Percentiles rank a stretch among this genome's conserved stretches.
Evolutionary conservation across 2,888 invertebrate species (phyloP).

Genomic region (Phyllotreta striolata): DNA sequence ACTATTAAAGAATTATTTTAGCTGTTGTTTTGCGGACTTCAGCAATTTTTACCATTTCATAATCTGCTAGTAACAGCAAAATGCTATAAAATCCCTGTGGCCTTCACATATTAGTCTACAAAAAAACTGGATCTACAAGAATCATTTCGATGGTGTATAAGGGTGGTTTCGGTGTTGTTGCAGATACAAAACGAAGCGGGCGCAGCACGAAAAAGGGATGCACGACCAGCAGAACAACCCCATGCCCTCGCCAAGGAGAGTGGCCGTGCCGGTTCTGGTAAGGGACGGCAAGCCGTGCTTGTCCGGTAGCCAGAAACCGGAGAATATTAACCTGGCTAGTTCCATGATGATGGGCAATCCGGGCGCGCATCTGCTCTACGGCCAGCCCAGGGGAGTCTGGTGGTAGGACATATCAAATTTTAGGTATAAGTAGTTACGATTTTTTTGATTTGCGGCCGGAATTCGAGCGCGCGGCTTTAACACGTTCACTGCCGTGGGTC

Average conservation of each 20-base stretch:
- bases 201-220: slow-evolving; percentile 90
- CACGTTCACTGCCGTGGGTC: no score
- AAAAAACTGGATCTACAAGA: no score
- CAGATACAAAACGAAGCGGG: slow-evolving; percentile 96
- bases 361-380: slow-evolving; percentile 60
- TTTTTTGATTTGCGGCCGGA: neutral
- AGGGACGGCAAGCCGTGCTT: slow-evolving; percentile 93
- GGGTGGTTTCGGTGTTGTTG: slow-evolving; percentile 33
- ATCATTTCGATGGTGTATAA: no score
- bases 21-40: no score
- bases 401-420: slow-evolving; percentile 52
- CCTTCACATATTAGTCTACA: no score
- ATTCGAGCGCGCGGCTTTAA: neutral
- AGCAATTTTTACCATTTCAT: no score
- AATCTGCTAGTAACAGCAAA: no score
- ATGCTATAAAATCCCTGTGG: no score
- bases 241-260: slow-evolving; percentile 83
- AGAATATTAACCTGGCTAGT: slow-evolving; percentile 52
- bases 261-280: slow-evolving; percentile 93
- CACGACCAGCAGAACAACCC: slow-evolving; percentile 66
- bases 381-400: slow-evolving; percentile 59
- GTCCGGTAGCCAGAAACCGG: slow-evolving; percentile 63
- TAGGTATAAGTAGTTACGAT: neutral
- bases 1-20: no score
- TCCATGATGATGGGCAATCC: slow-evolving; percentile 56